Percentiles rank a stretch among this genome's conserved stretches.
Conservation (phyloP, 2,113 vertebrate genomes). For the Periophthalmus modestus region DNA sequence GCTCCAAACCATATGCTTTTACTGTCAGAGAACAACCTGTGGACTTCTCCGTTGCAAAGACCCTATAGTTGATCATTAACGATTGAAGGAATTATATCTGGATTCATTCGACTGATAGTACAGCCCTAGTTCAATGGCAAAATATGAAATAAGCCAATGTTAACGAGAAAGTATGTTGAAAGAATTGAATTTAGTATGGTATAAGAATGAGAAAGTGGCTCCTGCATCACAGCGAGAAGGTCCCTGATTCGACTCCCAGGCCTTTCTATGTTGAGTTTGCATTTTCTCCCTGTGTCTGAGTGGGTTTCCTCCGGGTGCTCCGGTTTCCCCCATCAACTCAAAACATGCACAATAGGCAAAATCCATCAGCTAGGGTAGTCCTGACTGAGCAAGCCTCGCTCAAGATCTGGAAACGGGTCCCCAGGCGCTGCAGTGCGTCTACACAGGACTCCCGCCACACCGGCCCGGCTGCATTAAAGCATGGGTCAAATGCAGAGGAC, state of each 20-base stretch:
- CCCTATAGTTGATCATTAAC: not conserved
- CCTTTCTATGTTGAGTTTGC: too few species aligned
- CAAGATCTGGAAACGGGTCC: not conserved
- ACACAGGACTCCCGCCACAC: too few species aligned
- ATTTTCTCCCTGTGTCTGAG: too few species aligned
- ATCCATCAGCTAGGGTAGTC: not conserved
- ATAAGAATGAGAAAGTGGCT: too few species aligned
- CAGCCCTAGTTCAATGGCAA: not conserved
- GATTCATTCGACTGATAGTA: not conserved
- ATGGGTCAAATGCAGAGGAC: too few species aligned
- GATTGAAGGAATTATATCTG: not conserved
- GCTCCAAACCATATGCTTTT: not conserved
- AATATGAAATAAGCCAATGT: not conserved
- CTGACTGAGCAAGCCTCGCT: not conserved
- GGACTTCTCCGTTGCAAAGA: too few species aligned
- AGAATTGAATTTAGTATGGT: too few species aligned
- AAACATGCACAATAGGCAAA: not conserved
- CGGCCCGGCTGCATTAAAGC: too few species aligned
- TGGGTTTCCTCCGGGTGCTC: too few species aligned
- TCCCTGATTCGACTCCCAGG: too few species aligned
- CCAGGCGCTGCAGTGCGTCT: not conserved
- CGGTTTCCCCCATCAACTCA: too few species aligned
- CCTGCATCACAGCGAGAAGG: too few species aligned
- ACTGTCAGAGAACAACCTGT: not conserved
- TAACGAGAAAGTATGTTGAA: not conserved